Evolutionary conservation across 1,140 invertebrate genomes (phyloP), one percentile per base, ranked within the genome.

Genomic region (Drosophila burlai): DNA sequence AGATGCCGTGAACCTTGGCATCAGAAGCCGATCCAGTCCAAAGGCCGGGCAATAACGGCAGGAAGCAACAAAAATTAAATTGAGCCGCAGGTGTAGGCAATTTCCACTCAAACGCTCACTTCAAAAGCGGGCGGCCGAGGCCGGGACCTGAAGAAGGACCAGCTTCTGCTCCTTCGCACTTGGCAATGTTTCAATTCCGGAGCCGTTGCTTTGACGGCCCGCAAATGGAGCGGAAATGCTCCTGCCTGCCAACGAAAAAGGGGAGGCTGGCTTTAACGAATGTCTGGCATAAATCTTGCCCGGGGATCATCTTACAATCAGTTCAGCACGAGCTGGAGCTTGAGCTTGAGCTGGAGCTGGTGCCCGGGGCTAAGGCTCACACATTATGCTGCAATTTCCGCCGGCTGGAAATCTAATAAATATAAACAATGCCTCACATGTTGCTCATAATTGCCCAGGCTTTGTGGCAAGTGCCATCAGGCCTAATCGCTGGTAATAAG

Each of bases 61-160:
- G 64, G 45, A 65, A 71, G 64, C 76, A 80, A 86, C 81, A 83
- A 76, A 90, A 90, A 90, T 90, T 81, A 90, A 90, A 90, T 90
- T 90, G 85, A 90, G 85, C 85, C 85, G 85, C 85, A 90, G 85
- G 85, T 90, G 85, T 85, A 90, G 85, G 85, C 85, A 90, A 90
- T 90, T 90, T 90, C 85, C 85, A 85, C 71, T 82, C 87, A 90
- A 90, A 85, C 87, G 85, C 79, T 81, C 64, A 63, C 72, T 68
- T 84, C 73, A 80, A 84, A 84, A 80, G 76, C 75, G 74, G 75
- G 54, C 24, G 29, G 26, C 31, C 18, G 43, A 21, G 61, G 43
- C 46, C 31, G 11, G 15, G 50, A 7, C n/a, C 21, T 24, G 16
- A 18, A 59, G 24, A 8, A 40, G 45, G 13, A 21, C n/a, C 49